Conservation (phyloP, 2,113 vertebrate genomes). For the Parus major region DNA sequence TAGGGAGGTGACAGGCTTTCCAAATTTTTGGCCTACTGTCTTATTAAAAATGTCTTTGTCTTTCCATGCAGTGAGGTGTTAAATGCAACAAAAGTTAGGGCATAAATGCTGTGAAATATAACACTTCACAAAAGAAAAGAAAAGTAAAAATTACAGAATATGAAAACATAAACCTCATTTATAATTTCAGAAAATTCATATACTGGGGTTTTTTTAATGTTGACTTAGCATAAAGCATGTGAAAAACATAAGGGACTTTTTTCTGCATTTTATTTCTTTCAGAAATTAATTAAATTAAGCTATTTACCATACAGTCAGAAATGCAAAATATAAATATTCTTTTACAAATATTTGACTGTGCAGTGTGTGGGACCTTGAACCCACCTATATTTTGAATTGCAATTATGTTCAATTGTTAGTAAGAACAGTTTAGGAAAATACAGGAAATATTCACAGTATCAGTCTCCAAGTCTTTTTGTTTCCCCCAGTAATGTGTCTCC, state of each 20-base stretch:
- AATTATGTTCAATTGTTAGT: not conserved
- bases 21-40: not conserved
- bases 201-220: not conserved
- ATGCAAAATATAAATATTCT: not conserved
- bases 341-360: not conserved
- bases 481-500: not conserved
- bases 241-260: not conserved
- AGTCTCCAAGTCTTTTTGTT: not conserved
- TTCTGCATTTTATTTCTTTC: not conserved
- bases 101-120: not conserved
- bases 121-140: not conserved
- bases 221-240: not conserved
- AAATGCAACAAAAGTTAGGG: not conserved
- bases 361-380: not conserved
- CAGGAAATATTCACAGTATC: not conserved
- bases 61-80: not conserved
- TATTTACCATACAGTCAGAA: not conserved
- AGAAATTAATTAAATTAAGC: not conserved
- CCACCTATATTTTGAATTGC: not conserved
- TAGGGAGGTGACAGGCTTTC: not conserved
- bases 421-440: not conserved
- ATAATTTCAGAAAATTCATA: not conserved
- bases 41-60: not conserved
- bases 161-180: not conserved
- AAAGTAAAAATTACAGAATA: not conserved